Evolutionary conservation across 2,888 invertebrate species (phyloP), one percentile per base, ranked within the genome.

Genomic region (Iphiclides podalirius): DNA sequence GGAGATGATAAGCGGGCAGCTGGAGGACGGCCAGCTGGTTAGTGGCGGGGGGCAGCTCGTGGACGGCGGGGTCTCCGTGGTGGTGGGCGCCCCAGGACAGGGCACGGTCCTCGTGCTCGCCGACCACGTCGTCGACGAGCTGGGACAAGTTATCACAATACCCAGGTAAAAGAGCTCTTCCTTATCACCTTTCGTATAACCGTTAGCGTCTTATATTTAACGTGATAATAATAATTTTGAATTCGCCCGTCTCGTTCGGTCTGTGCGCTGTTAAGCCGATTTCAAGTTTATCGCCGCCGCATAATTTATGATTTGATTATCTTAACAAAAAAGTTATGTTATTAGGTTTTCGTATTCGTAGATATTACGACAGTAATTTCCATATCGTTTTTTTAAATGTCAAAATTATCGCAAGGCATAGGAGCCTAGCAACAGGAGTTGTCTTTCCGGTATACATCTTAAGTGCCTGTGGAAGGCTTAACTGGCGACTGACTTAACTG

Each of bases 1-100:
- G 36, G 95, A 95, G 82, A 94, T 95, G 81, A 93, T 93, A 71
- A 93, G 93, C 57, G 92, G 93, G 11, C 93, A 93, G 82, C 82
- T 89, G 39, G 89, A 90, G 42, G 90, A 90, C 54, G 90, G 90
- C 14, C 91, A 91, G 63, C 77, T 90, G 55, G 89, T 90, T 58
- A 81, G 86, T 61, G 82, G 90, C 35, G 84, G 82, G 49, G 84
- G 83, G 16, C 82, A 85, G 63, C 72, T 89, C 57, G 88, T 89
- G 59, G 88, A 89, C 47, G 90, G 87, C 61, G 90, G 86, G 64
- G 90, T 84, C 61, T 89, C 75, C 57, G 90, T 86, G 73, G 90
- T 79, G 67, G 88, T 85, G 64, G 90, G 70, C 64, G 89, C 67
- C 62, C 90, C 74, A 59, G 90, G 67, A 15, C 90, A 75, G 70